Conservation (phyloP, 2,113 vertebrate genomes). For the Oreochromis aureus region DNA sequence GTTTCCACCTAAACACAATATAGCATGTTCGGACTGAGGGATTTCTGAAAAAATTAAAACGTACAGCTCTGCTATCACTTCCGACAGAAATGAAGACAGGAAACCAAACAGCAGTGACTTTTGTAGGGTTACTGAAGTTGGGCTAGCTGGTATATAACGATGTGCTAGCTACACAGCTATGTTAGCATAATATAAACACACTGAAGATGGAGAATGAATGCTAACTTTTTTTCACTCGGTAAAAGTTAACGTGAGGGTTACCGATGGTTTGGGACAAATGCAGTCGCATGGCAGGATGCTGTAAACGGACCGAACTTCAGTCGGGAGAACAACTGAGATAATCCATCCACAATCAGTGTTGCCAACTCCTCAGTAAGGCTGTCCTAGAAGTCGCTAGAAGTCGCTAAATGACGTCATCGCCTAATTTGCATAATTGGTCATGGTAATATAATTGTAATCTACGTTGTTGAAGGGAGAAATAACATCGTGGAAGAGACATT, state of each 20-base stretch:
- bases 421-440: too few relatives aligned
- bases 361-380: too few relatives aligned
- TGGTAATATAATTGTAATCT: too few relatives aligned
- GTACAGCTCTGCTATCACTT: neutral
- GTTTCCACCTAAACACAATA: neutral
- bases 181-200: neutral
- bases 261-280: neutral
- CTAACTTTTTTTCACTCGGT: neutral
- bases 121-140: neutral
- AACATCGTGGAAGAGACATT: too few relatives aligned
- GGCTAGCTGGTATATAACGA: neutral
- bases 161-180: neutral
- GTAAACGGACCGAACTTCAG: neutral
- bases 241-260: neutral
- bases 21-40: neutral
- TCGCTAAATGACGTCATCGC: too few relatives aligned
- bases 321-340: neutral
- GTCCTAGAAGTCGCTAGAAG: too few relatives aligned
- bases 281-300: neutral
- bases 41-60: neutral
- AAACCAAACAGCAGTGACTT: neutral
- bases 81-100: neutral
- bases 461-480: too few relatives aligned
- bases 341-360: neutral
- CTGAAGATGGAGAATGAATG: neutral